Percentiles rank a stretch among this genome's conserved stretches.
phyloP scores from a whole-genome alignment of 2,113 vertebrate species.

The Anhinga anhinga region DNA sequence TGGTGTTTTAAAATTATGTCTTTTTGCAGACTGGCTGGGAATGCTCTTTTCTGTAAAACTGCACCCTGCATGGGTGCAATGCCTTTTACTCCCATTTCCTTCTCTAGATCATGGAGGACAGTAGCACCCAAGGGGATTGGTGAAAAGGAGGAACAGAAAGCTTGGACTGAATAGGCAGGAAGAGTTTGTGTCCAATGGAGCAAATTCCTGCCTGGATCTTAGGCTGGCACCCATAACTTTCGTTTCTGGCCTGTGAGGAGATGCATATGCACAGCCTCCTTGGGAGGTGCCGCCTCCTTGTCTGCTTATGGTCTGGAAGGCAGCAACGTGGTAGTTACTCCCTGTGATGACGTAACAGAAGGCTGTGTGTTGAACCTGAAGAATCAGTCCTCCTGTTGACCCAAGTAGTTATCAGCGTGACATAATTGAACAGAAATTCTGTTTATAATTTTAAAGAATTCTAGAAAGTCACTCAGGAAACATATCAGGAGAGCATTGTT shows the following conservation, averaged over 20 bases:
- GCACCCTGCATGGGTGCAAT: background rate
- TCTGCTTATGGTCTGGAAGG: background rate
- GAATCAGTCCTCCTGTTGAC: background rate
- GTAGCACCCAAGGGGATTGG: background rate
- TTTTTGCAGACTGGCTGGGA: background rate
- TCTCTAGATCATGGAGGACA: background rate
- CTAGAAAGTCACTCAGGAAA: background rate
- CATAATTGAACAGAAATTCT: background rate
- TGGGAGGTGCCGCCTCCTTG: background rate
- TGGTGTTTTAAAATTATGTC: background rate
- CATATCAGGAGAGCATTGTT: background rate
- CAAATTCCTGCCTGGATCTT: background rate
- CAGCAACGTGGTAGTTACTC: fast-evolving
- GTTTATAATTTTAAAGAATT: background rate
- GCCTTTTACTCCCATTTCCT: background rate
- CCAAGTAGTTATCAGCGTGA: background rate
- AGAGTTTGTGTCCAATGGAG: background rate
- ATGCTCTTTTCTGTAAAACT: background rate
- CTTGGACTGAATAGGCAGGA: background rate
- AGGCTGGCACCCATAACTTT: background rate
- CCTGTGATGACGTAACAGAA: background rate
- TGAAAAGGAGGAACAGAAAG: background rate
- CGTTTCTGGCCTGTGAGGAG: background rate
- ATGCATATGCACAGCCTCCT: too few species aligned
- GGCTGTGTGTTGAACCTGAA: background rate